Percentiles rank a stretch among this genome's conserved stretches.
phyloP scores from a whole-genome alignment of 2,888 invertebrate species.

The Hemaris fuciformis region DNA sequence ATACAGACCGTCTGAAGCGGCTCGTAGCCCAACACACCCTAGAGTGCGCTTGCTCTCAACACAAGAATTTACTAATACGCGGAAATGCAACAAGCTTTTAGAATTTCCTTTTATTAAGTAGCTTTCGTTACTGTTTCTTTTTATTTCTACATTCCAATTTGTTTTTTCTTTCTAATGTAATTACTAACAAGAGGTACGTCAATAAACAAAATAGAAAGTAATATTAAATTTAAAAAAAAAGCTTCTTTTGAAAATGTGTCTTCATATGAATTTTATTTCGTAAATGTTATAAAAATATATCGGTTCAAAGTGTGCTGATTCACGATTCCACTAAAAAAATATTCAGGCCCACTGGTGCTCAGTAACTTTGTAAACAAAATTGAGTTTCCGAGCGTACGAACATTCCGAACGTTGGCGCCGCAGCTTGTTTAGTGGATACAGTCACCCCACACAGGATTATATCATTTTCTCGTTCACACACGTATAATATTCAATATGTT shows the following conservation, averaged over 20 bases:
- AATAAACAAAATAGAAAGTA: too few species aligned
- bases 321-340: slow-evolving; percentile 23
- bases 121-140: neutral
- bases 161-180: too few species aligned
- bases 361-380: slow-evolving; percentile 53
- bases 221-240: too few species aligned
- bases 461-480: neutral
- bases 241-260: too few species aligned
- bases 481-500: neutral
- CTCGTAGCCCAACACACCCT: neutral
- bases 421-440: slow-evolving; percentile 5
- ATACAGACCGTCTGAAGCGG: neutral
- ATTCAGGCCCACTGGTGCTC: slow-evolving; percentile 28
- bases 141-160: neutral
- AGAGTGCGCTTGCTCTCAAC: neutral
- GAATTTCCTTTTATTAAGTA: neutral
- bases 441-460: neutral
- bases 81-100: neutral
- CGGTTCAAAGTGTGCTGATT: slow-evolving; percentile 18
- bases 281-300: neutral
- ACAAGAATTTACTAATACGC: neutral
- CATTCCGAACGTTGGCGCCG: neutral
- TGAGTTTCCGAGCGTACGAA: slow-evolving; percentile 40
- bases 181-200: too few species aligned
- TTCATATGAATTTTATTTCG: neutral